Percentiles rank a stretch among this genome's conserved stretches.
Evolutionary conservation across 2,797 vertebrate species (phyloP).

Genomic region (Chaenodraco wilsoni): DNA sequence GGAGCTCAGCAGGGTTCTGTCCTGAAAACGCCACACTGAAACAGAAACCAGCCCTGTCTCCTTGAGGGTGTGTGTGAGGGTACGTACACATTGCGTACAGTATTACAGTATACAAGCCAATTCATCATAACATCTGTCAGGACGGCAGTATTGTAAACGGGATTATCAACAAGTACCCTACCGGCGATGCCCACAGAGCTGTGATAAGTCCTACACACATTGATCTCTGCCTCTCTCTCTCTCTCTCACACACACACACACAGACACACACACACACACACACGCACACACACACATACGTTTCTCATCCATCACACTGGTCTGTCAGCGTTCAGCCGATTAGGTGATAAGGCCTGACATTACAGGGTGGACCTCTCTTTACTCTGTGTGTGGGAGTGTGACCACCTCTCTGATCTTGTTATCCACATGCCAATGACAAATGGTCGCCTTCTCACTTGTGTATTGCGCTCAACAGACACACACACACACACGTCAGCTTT

Average conservation of each 20-base stretch:
- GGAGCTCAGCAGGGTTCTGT: not conserved
- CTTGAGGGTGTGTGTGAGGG: not conserved
- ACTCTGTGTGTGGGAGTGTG: conserved; percentile 70
- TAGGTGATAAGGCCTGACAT: conserved; percentile 52
- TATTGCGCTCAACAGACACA: conserved; percentile 2
- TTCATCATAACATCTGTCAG: conserved; percentile 48
- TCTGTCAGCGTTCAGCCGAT: conserved; percentile 52
- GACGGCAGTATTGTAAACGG: conserved; percentile 44
- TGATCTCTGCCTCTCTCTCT: not conserved
- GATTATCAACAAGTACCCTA: conserved; percentile 42
- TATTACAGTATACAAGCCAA: conserved; percentile 12
- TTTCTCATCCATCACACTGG: conserved; percentile 59
- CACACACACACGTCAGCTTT: conserved; percentile 11
- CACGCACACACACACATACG: conserved; percentile 5
- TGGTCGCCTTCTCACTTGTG: conserved; percentile 44
- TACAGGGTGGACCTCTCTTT: conserved; percentile 81
- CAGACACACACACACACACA: conserved; percentile 8
- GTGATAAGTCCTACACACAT: conserved; percentile 34
- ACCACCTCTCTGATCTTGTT: conserved; percentile 81
- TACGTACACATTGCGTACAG: not conserved
- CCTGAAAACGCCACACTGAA: not conserved
- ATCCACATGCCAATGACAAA: conserved; percentile 81
- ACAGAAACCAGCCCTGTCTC: not conserved
- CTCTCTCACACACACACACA: conserved; percentile 11
- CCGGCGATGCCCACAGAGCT: conserved; percentile 20